Evolutionary conservation across 2,888 invertebrate genomes (phyloP).

Genomic region (Drosophila barbarae): DNA sequence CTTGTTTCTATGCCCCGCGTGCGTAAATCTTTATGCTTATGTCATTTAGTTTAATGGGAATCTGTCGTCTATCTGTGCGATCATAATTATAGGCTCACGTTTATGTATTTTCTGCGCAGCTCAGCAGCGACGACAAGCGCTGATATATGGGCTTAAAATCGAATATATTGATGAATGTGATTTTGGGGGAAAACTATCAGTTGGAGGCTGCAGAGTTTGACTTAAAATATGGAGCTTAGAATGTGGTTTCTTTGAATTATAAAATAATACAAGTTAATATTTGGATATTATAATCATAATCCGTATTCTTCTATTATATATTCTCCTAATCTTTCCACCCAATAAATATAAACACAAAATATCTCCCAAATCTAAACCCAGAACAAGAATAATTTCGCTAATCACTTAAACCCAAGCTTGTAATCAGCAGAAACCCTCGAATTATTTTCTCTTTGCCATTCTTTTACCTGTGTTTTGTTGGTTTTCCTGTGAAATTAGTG

Average conservation of each 20-base stretch:
- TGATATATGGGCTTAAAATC: constrained; percentile 47
- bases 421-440: background rate
- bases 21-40: constrained; percentile 72
- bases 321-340: background rate
- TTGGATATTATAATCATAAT: background rate
- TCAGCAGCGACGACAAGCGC: constrained; percentile 44
- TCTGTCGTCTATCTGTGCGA: constrained; percentile 27
- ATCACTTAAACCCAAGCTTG: background rate
- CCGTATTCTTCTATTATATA: too few relatives aligned
- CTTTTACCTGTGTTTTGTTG: background rate
- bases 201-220: background rate
- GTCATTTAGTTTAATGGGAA: constrained; percentile 76
- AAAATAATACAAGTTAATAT: background rate
- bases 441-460: constrained; percentile 1
- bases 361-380: background rate
- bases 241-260: background rate
- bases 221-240: too few relatives aligned
- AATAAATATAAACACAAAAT: background rate
- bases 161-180: background rate
- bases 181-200: background rate
- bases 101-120: constrained; percentile 2
- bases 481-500: constrained; percentile 8
- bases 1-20: constrained; percentile 32
- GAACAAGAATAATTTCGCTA: background rate
- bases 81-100: constrained; percentile 28